Evolutionary conservation across 2,797 vertebrate species (phyloP).

Genomic region (Spinus olivaceus): DNA sequence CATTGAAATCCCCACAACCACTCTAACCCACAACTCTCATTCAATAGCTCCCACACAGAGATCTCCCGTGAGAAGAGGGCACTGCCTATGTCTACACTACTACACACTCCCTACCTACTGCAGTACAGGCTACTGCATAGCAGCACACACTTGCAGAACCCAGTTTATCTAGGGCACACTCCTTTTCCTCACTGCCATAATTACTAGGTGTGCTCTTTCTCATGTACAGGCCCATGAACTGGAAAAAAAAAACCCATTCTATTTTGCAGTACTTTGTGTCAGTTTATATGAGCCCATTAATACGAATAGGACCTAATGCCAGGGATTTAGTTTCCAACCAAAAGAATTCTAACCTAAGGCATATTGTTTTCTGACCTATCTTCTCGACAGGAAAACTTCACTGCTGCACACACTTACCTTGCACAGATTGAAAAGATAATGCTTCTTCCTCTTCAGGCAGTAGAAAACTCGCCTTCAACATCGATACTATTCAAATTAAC

Average conservation of each 20-base stretch:
- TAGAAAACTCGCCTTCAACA: background rate
- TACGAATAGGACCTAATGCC: background rate
- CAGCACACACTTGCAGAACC: background rate
- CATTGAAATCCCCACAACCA: background rate
- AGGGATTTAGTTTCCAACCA: background rate
- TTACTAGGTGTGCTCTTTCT: background rate
- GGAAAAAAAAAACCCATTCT: fast-evolving
- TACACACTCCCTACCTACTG: background rate
- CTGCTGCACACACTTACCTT: background rate
- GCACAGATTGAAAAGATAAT: background rate
- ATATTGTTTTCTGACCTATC: background rate
- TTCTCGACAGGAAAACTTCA: background rate
- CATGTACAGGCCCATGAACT: background rate
- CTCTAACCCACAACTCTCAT: background rate
- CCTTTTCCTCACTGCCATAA: background rate
- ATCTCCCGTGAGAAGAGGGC: background rate
- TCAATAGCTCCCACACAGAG: background rate
- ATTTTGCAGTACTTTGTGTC: background rate
- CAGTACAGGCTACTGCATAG: fast-evolving
- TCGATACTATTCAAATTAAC: background rate
- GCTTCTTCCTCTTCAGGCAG: background rate
- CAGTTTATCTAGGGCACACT: background rate
- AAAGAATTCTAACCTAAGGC: background rate
- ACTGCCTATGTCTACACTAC: background rate
- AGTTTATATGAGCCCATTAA: background rate